Conservation (phyloP, 2,797 vertebrate genomes). For the Liparis tanakae region DNA sequence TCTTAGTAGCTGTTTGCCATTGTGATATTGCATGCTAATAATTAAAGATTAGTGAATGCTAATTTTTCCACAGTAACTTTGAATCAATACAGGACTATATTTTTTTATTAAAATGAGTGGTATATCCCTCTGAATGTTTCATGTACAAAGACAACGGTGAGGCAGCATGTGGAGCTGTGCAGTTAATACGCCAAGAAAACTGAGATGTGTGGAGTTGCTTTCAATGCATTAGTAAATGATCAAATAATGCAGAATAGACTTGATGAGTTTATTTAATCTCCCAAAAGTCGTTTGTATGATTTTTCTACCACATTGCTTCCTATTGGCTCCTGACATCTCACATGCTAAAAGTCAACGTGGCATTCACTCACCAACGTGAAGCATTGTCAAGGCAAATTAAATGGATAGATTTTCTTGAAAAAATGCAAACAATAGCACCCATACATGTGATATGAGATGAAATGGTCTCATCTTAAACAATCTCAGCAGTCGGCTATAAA, state of each 20-base stretch:
- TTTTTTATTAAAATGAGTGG: slow-evolving; percentile 59
- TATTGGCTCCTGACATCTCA: slow-evolving; percentile 11
- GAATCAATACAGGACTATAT: not conserved
- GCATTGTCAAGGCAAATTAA: not conserved
- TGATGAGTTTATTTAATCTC: not conserved
- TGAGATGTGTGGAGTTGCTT: slow-evolving; percentile 12
- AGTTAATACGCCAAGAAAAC: slow-evolving; percentile 33
- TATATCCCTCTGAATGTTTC: slow-evolving; percentile 66
- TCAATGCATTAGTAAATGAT: not conserved
- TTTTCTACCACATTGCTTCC: not conserved
- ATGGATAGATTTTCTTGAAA: not conserved
- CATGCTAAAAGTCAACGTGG: not conserved
- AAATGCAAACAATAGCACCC: not conserved
- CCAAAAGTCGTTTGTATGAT: not conserved
- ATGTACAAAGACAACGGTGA: slow-evolving; percentile 40
- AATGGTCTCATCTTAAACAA: not conserved
- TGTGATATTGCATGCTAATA: slow-evolving; percentile 35
- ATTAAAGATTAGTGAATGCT: slow-evolving; percentile 1
- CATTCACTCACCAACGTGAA: not conserved
- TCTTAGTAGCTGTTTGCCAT: slow-evolving; percentile 28
- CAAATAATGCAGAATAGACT: not conserved
- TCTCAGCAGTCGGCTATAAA: not conserved
- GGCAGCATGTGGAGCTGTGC: slow-evolving; percentile 58
- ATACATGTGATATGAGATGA: not conserved
- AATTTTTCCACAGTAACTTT: not conserved